Conservation (phyloP, 2,113 vertebrate species). For the Anoura caudifer region DNA sequence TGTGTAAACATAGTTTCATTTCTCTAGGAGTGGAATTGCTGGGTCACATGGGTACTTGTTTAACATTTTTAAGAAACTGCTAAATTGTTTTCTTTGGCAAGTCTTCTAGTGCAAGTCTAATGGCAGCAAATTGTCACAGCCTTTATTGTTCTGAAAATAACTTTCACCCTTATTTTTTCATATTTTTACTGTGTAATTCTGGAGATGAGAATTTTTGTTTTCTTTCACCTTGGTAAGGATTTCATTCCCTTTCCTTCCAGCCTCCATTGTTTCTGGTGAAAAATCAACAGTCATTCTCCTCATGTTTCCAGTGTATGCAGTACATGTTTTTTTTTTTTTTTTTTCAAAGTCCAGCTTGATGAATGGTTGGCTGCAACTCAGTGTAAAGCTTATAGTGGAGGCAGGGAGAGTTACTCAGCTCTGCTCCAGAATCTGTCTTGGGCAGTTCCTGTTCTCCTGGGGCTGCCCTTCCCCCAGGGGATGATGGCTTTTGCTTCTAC, state of each 20-base stretch:
- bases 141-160: not conserved
- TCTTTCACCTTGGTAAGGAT: not conserved
- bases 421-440: not conserved
- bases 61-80: slow-evolving; percentile 8
- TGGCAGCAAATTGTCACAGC: not conserved
- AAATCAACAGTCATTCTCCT: not conserved
- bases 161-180: slow-evolving; percentile 10
- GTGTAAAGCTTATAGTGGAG: not conserved
- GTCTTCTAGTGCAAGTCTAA: not conserved
- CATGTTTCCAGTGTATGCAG: not conserved
- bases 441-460: not conserved
- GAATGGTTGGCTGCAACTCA: not conserved
- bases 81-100: slow-evolving; percentile 1
- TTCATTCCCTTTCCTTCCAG: not conserved
- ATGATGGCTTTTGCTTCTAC: not conserved
- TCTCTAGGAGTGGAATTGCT: not conserved
- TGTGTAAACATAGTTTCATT: slow-evolving; percentile 6
- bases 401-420: not conserved
- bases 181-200: slow-evolving; percentile 46
- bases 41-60: not conserved
- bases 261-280: slow-evolving; percentile 20
- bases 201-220: not conserved
- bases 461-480: not conserved
- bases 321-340: not conserved
- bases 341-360: not conserved